phyloP scores from a whole-genome alignment of 2,113 vertebrate species.

The Tichodroma muraria region DNA sequence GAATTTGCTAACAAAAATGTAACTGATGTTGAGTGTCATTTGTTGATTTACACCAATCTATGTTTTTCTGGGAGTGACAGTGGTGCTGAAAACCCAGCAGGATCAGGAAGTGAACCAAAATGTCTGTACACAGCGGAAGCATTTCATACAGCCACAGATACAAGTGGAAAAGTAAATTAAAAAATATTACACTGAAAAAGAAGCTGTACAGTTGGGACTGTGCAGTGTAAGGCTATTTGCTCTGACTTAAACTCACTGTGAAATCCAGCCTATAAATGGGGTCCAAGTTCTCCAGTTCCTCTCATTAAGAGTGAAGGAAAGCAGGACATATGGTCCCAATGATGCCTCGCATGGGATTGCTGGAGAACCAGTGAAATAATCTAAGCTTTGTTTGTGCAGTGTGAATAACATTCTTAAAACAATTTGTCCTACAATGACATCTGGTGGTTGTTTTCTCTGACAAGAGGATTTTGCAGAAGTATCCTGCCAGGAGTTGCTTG shows the following conservation, averaged over 20 bases:
- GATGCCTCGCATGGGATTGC: background rate
- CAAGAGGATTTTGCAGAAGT: background rate
- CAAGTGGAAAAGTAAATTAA: background rate
- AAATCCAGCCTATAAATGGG: background rate
- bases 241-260: background rate
- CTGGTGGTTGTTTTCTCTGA: conserved; percentile 54
- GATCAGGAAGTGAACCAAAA: background rate
- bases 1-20: background rate
- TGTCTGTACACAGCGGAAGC: background rate
- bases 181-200: background rate
- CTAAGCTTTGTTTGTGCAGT: background rate
- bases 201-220: background rate
- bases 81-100: background rate
- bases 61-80: background rate
- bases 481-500: background rate
- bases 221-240: background rate
- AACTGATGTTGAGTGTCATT: background rate
- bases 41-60: background rate
- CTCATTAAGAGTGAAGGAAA: background rate
- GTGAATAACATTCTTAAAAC: background rate
- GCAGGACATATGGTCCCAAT: background rate
- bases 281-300: background rate
- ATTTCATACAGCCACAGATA: background rate
- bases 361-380: background rate
- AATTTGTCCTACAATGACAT: conserved; percentile 58